A percentile compares a stretch with the other conserved stretches of the same genome.
Conservation (phyloP, 2,888 invertebrate species). For the Smittia sp. region DNA sequence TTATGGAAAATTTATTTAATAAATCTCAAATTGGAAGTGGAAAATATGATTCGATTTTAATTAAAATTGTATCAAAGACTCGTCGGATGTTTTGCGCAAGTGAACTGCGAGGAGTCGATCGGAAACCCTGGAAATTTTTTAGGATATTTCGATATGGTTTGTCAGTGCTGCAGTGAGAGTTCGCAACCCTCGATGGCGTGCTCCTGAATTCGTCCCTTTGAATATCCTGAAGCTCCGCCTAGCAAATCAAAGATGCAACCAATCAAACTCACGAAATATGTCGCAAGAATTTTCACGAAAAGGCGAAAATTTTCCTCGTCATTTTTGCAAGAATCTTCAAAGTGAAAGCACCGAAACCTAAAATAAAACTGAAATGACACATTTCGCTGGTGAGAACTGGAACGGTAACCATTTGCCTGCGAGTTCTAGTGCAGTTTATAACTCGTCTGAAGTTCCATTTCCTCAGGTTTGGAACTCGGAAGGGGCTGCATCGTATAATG, state of each 20-base stretch:
- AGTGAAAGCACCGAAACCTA: neutral
- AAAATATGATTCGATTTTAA: constrained; percentile 36
- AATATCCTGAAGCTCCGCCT: constrained; percentile 30
- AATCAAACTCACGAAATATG: constrained; percentile 22
- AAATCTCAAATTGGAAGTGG: constrained; percentile 25
- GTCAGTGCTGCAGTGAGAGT: neutral
- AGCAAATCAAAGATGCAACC: neutral
- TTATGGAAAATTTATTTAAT: constrained; percentile 16
- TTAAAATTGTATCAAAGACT: constrained; percentile 12
- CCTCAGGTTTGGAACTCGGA: constrained; percentile 52
- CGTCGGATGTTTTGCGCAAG: neutral
- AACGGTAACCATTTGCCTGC: constrained; percentile 29
- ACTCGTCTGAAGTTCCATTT: constrained; percentile 46
- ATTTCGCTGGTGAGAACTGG: constrained; percentile 33
- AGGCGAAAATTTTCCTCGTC: neutral
- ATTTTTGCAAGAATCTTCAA: constrained; percentile 17
- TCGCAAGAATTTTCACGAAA: constrained; percentile 15
- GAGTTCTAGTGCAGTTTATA: constrained; percentile 13
- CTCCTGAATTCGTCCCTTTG: constrained; percentile 3
- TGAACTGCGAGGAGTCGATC: neutral
- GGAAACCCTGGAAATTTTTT: neutral
- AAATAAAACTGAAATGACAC: constrained; percentile 22
- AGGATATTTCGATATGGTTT: neutral
- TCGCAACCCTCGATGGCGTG: neutral
- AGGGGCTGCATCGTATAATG: constrained; percentile 63